These are phyloP conservation scores for Lytechinus variegatus DNA, from an alignment of 35 echinoderm and acorn worm species.

Conservation along the genomic window DNA sequence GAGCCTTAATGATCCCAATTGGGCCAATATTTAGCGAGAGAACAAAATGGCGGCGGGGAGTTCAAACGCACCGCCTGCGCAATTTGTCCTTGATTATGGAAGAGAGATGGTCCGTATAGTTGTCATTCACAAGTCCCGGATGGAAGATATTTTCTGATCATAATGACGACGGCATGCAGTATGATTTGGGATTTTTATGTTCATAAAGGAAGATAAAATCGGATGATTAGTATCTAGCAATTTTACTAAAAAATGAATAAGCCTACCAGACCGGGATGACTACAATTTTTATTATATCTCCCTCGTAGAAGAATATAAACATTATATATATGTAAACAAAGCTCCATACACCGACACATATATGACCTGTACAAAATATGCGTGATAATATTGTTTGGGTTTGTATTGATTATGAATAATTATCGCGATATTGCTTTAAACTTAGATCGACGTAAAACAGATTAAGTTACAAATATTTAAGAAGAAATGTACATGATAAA, in stretches of 20 bases:
- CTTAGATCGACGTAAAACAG: too few species aligned
- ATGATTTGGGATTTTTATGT: not conserved
- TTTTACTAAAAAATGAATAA: not conserved
- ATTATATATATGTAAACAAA: too few species aligned
- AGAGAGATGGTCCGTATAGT: not conserved
- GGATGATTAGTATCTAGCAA: not conserved
- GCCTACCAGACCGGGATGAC: too few species aligned
- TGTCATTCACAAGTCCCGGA: not conserved
- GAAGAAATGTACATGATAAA: too few species aligned
- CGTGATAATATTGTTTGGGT: too few species aligned
- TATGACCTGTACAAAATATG: too few species aligned
- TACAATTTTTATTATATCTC: too few species aligned
- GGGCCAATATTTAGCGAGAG: constrained; percentile 23
- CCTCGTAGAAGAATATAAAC: too few species aligned
- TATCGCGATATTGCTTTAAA: too few species aligned
- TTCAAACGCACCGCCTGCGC: constrained; percentile 16
- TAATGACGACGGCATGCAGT: not conserved
- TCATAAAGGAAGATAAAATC: not conserved
- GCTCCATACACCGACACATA: too few species aligned
- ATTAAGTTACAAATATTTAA: too few species aligned
- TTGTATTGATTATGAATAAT: too few species aligned
- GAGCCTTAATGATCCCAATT: not conserved
- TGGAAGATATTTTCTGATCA: not conserved
- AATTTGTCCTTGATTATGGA: constrained; percentile 27
- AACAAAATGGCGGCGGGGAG: not conserved